These are phyloP conservation scores for Hippotragus niger DNA, from an alignment of 2,113 vertebrate species.

Conservation along the genomic window DNA sequence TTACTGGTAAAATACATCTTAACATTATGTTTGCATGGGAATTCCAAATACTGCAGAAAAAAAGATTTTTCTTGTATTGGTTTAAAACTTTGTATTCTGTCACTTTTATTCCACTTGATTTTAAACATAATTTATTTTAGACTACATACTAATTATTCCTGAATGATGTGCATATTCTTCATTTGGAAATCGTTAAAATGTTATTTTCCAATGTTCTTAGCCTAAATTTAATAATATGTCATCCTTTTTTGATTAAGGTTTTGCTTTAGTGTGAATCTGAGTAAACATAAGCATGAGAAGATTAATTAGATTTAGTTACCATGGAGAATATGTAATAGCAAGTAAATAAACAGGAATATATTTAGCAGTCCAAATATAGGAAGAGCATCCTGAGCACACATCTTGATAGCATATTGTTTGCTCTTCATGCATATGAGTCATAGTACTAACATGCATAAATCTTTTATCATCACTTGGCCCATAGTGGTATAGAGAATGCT, in stretches of 20 bases:
- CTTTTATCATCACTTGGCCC: not conserved
- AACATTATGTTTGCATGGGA: not conserved
- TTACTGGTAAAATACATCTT: not conserved
- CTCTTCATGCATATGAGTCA: not conserved
- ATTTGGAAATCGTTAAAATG: not conserved
- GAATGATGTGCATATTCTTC: not conserved
- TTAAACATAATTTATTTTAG: not conserved
- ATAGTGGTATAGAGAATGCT: not conserved
- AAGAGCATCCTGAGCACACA: not conserved
- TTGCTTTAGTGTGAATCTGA: not conserved
- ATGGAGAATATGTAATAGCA: not conserved
- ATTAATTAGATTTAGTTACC: not conserved
- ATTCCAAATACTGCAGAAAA: not conserved
- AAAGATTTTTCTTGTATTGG: not conserved
- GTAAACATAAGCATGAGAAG: not conserved
- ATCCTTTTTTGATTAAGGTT: not conserved
- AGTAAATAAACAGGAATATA: not conserved
- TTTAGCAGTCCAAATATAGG: not conserved
- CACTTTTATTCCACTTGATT: not conserved
- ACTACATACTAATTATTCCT: not conserved
- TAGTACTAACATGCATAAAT: not conserved
- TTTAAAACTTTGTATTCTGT: not conserved
- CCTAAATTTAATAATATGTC: not conserved
- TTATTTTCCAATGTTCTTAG: not conserved
- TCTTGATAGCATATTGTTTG: not conserved